A percentile compares a stretch with the other conserved stretches of the same genome.
phyloP scores from a whole-genome alignment of 2,113 vertebrate genomes.

The Brachyhypopomus gauderio region DNA sequence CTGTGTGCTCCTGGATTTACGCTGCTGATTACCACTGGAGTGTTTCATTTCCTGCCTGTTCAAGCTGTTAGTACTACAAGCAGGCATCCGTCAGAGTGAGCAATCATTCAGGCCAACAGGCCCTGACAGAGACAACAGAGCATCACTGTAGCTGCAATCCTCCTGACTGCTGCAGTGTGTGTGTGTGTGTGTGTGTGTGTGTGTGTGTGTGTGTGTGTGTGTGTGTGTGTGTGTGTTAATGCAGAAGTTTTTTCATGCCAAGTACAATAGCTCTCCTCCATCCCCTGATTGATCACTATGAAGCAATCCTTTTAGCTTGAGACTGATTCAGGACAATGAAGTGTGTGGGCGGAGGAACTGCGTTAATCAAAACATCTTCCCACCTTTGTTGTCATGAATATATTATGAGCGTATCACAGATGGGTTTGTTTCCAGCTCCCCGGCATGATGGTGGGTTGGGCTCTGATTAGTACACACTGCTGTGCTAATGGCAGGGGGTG shows the following conservation, averaged over 20 bases:
- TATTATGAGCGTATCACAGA: conserved; percentile 41
- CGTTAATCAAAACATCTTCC: conserved; percentile 64
- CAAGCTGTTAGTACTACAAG: conserved; percentile 67
- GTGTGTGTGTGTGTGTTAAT: conserved; percentile 32
- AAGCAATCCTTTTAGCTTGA: conserved; percentile 50
- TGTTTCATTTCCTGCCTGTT: conserved; percentile 72
- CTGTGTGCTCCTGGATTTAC: conserved; percentile 61
- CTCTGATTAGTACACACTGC: conserved; percentile 15
- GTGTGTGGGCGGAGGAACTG: conserved; percentile 25
- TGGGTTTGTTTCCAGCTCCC: conserved; percentile 13
- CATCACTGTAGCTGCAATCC: conserved; percentile 53
- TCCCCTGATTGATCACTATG: conserved; percentile 60
- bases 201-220: conserved; percentile 29
- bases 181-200: conserved; percentile 21
- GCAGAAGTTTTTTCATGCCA: conserved; percentile 45
- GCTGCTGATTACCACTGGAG: conserved; percentile 65
- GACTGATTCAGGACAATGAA: conserved; percentile 28
- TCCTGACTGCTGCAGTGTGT: conserved; percentile 49
- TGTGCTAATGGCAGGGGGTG: conserved; percentile 28
- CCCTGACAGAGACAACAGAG: conserved; percentile 68
- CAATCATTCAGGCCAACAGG: conserved; percentile 75
- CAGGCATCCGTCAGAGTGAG: conserved; percentile 60
- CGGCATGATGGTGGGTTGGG: background rate
- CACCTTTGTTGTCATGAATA: conserved; percentile 57
- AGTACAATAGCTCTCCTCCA: conserved; percentile 53